A percentile compares a stretch with the other conserved stretches of the same genome.
Conservation (phyloP, 2,888 invertebrate species). For the Exephanes ischioxanthus region DNA sequence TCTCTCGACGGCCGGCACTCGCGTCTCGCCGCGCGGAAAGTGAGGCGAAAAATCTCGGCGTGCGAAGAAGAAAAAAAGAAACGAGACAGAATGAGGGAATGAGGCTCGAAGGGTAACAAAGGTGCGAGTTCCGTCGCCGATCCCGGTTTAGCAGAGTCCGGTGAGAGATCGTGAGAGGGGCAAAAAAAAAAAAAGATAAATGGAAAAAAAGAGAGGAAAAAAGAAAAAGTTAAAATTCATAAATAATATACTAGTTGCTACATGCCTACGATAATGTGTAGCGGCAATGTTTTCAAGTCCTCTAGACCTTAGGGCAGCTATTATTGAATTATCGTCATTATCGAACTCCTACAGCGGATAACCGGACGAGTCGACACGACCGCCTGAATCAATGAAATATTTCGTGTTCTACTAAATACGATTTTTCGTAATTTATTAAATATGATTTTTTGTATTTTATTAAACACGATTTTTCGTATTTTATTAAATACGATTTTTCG, state of each 20-base stretch:
- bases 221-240: constrained; percentile 68
- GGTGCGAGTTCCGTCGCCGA: constrained; percentile 41
- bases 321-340: constrained; percentile 75
- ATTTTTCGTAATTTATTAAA: too few species aligned
- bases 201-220: constrained; percentile 1
- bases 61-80: not conserved
- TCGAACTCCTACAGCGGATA: constrained; percentile 48
- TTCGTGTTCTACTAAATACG: too few species aligned
- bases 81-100: not conserved
- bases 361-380: constrained; percentile 35
- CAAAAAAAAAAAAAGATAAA: not conserved
- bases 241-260: constrained; percentile 81
- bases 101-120: constrained; percentile 40
- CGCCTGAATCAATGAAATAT: not conserved
- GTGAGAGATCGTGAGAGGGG: constrained; percentile 15
- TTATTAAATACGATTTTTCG: too few species aligned
- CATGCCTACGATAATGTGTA: constrained; percentile 82
- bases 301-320: constrained; percentile 79
- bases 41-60: constrained; percentile 73
- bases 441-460: too few species aligned
- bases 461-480: too few species aligned
- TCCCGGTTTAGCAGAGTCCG: constrained; percentile 23
- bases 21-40: constrained; percentile 86
- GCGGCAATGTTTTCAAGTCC: constrained; percentile 81
- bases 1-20: constrained; percentile 90